Percentiles rank a stretch among this genome's conserved stretches.
phyloP scores from a whole-genome alignment of 2,888 invertebrate species.

The Chironomus tentans region DNA sequence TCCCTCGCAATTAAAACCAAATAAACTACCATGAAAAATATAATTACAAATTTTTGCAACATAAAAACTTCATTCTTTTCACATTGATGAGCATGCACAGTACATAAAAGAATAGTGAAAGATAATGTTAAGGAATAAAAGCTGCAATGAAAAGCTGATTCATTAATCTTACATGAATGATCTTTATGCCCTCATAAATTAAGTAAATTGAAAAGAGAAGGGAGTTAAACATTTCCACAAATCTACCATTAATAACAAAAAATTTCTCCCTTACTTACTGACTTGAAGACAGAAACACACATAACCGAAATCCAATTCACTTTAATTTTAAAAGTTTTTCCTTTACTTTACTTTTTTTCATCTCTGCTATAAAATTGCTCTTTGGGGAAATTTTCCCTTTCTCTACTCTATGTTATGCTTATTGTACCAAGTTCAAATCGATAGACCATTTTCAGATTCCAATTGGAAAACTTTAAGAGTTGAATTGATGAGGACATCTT shows the following conservation, averaged over 20 bases:
- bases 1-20: too few relatives aligned
- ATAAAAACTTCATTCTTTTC: too few relatives aligned
- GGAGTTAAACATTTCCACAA: background rate
- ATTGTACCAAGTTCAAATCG: too few relatives aligned
- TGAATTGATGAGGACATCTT: too few relatives aligned
- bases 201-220: background rate
- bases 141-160: background rate
- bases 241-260: background rate
- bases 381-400: background rate
- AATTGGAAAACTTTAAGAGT: too few relatives aligned
- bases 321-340: background rate
- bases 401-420: background rate
- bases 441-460: too few relatives aligned
- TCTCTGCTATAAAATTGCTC: background rate
- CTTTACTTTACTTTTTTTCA: background rate
- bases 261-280: background rate
- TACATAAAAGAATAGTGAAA: too few relatives aligned
- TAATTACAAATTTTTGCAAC: too few relatives aligned
- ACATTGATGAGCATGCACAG: too few relatives aligned
- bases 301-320: background rate
- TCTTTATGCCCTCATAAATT: background rate
- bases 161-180: background rate
- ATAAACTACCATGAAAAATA: too few relatives aligned
- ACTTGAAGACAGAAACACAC: too few relatives aligned
- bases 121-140: too few relatives aligned